These are phyloP conservation scores for Muricea muricata DNA, from an alignment of 92 coral and sea anemone genomes.

Conservation along the genomic window DNA sequence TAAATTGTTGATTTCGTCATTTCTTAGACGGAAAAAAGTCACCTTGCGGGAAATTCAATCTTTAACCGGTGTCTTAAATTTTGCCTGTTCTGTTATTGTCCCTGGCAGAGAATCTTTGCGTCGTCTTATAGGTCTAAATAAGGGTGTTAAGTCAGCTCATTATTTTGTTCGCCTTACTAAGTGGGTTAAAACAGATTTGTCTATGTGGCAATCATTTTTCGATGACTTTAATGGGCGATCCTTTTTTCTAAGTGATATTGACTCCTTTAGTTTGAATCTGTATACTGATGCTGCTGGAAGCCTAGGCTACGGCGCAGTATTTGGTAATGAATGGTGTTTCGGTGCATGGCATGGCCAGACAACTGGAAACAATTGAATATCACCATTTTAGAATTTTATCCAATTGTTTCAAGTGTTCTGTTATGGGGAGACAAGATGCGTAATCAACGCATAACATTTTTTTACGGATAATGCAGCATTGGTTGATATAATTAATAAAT, in stretches of 20 bases:
- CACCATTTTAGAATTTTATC: conserved; percentile 46
- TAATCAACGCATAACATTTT: conserved; percentile 50
- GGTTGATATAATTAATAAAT: conserved; percentile 50
- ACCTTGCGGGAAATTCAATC: too few species aligned
- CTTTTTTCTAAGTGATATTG: conserved; percentile 34
- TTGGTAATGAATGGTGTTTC: conserved; percentile 55
- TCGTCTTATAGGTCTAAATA: too few species aligned
- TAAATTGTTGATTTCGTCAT: background rate
- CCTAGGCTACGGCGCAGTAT: conserved; percentile 52
- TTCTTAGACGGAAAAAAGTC: too few species aligned
- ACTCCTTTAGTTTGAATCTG: conserved; percentile 28
- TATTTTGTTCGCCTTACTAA: background rate
- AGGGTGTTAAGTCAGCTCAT: too few species aligned
- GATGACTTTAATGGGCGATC: conserved; percentile 38
- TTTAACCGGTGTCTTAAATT: too few species aligned
- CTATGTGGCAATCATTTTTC: background rate
- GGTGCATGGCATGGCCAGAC: conserved; percentile 43
- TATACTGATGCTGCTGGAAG: conserved; percentile 59
- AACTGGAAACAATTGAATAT: conserved; percentile 45
- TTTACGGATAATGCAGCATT: conserved; percentile 71
- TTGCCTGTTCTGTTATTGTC: too few species aligned
- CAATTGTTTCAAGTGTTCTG: conserved; percentile 32
- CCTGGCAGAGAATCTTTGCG: too few species aligned
- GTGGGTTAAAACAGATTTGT: background rate
- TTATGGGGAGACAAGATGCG: conserved; percentile 44